Evolutionary conservation across 2,888 invertebrate species (phyloP), one percentile per base, ranked within the genome.

Genomic region (Scaptomyza cyrtandrae): DNA sequence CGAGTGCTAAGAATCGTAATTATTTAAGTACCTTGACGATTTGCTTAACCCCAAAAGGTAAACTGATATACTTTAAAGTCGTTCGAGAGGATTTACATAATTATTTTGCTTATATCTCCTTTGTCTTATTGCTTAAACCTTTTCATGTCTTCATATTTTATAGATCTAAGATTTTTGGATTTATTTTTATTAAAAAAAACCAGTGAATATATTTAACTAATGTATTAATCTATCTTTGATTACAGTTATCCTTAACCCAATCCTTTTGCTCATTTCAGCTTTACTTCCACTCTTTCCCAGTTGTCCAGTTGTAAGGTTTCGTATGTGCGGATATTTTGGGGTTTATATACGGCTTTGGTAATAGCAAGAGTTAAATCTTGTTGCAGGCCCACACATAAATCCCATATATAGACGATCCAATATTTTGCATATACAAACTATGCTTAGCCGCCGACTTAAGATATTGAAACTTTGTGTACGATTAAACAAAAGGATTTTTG

Each of bases 321-420:
- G 13, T 60, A 37, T 74, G 62, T 76, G 57, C 60, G 56, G 41
- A 70, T 78, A 80, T 86, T 86, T 86, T 83, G 86, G 72, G 50
- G 83, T 2, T 85, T 83, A 75, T 56, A 70, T 56, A 29, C 70
- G 49, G 86, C 80, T 83, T 83, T 80, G 24, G 48, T 11, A 68
- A 37, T 48, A 7, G 80, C 67, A 86, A 83, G 83, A 80, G 82
- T 85, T 83, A 78, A 86, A 80, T 80, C 82, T 65, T 56, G 45
- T 67, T 61, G 57, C 55, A 55, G 71, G 50, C 76, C 75, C 78
- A 69, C 69, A 60, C 27, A 66, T 54, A 70, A 76, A 37, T 64
- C 62, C 62, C 63, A 63, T 61, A 55, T 69, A 57, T 71, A n/a
- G n/a, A 57, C n/a, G 37, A 62, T 64, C 54, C 54, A 80, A 86